These are phyloP conservation scores for Fragum whitleyi DNA, from an alignment of 2,888 invertebrate species.

Conservation along the genomic window DNA sequence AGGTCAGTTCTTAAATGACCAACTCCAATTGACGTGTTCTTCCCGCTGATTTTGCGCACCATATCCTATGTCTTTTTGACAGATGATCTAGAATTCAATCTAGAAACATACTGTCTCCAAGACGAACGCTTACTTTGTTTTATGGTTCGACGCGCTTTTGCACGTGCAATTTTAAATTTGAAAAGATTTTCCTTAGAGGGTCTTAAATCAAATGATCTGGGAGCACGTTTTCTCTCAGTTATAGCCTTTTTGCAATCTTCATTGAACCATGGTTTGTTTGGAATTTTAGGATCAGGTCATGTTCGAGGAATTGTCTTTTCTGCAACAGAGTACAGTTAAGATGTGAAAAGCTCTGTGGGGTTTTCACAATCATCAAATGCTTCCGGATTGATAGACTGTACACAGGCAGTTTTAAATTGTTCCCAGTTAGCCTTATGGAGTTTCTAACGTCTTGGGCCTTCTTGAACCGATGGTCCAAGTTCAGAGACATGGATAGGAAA, in stretches of 20 bases:
- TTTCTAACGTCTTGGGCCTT: background rate
- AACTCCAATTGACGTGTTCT: background rate
- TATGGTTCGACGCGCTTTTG: background rate
- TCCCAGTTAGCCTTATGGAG: background rate
- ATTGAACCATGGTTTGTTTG: background rate
- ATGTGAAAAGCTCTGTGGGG: background rate
- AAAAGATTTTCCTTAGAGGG: background rate
- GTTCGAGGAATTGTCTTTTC: no score
- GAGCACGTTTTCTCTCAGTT: background rate
- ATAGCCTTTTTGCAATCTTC: constrained; percentile 2
- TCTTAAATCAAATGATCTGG: background rate
- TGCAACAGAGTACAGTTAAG: no score
- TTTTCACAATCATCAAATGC: background rate
- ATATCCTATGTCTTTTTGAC: background rate
- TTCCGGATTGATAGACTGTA: no score
- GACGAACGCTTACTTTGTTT: no score
- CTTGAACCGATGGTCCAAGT: background rate
- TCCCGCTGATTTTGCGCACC: no score
- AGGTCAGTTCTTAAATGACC: background rate
- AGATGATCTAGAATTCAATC: background rate
- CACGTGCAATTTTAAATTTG: background rate
- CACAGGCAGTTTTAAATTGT: no score
- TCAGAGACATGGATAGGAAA: background rate
- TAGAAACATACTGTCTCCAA: background rate
- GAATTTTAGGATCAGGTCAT: no score